Base-by-base conservation (phyloP, 1,140 invertebrate genomes). In the Trichonephila clavipes region DNA sequence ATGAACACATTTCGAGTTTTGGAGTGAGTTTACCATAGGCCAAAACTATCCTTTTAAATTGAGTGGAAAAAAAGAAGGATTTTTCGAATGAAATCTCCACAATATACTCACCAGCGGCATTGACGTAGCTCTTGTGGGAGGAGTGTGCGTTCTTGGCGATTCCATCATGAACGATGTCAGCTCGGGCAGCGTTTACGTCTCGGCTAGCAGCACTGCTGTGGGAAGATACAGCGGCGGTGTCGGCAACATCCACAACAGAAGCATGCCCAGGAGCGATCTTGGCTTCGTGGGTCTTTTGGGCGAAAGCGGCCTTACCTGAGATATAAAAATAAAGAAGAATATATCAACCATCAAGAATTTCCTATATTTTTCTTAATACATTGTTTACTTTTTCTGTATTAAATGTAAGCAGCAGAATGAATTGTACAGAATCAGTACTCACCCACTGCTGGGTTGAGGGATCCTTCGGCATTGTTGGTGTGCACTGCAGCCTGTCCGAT, bases 401-500 rank as follows among this genome's bases (percentile, higher is more conserved):
- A 40, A 40, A 40, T 40, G 34, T 40, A 40, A 40, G 34, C 34
- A 3, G 34, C 34, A 40, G 34, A 4, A 51, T 10, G 51, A 51
- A 51, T 7, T 7, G 51, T 1, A 51, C 51, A 14, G 16, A 34
- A 77, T 77, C 2, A 18, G 6, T 16, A 59, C 90, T 94, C 28
- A 86, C 94, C 94, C 1, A 92, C n/a, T 0, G 72, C 10, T 18
- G 94, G 94, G n/a, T 93, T 94, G 14, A 94, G 87, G 2, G 86
- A 88, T 66, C 94, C 94, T 58, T 87, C 88, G 7, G 94, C 94
- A 34, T 90, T 88, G 64, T 93, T 93, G 19, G 91, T 93, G 69
- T 94, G 94, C 16, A 94, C 94, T 14, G 92, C 94, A 40, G 94
- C 94, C 19, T 90, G 21, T 10, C 94, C 94, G 0, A 90, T 66